Evolutionary conservation across 2,888 invertebrate genomes (phyloP), one percentile per base, ranked within the genome.

Genomic region (Cantharis nigra): DNA sequence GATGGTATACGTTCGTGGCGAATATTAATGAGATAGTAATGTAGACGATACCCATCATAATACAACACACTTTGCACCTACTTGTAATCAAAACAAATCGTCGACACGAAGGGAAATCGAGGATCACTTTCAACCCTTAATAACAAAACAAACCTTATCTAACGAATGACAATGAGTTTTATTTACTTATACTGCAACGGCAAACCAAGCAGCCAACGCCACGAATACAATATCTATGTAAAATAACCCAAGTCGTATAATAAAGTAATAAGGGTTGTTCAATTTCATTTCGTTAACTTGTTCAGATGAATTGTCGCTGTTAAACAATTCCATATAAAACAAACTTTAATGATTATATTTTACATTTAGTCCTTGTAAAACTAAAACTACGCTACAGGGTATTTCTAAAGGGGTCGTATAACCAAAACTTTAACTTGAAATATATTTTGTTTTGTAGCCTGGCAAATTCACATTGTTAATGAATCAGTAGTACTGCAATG

Each of bases 1-100:
- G 86, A 87, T 87, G 85, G 85, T 85, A 84, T 85, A 85, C 83
- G 84, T 86, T 85, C 83, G 85, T 85, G 82, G 81, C 82, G 87
- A 87, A 87, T 87, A 87, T 87, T 87, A 87, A 87, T 86, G 87
- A 87, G 83, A 78, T 81, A 75, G 82, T 83, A 84, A 86, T 82
- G 80, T 80, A 81, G 77, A 80, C 80, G 81, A 82, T 79, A 80
- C 81, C 78, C 75, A 71, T 77, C 81, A 80, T 80, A 81, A 80
- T 78, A 81, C 74, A 77, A 72, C 78, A 76, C 70, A 77, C 80
- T 78, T 79, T 73, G 76, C 76, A 76, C 80, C 74, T 76, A 71
- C 63, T 73, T 70, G 62, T 82, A 82, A 81, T 82, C 82, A 82
- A 81, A 82, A 81, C 81, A 82, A 82, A 82, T 82, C 80, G 79